Percentiles rank a stretch among this genome's conserved stretches.
Conservation (phyloP, 2,113 vertebrate species). For the Tenrec ecaudatus region DNA sequence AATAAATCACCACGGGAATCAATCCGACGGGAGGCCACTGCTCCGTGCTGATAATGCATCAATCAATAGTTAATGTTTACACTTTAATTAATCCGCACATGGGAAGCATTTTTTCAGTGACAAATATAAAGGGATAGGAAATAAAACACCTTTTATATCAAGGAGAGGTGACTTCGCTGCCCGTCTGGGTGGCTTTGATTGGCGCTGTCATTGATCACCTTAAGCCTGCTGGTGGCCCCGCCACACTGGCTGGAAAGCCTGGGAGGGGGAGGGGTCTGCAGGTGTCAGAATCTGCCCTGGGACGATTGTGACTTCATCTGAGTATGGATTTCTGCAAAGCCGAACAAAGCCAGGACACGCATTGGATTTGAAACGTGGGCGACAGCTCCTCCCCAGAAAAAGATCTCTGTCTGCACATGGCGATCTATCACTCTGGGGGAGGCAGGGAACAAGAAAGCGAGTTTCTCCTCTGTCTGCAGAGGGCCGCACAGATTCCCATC, state of each 20-base stretch:
- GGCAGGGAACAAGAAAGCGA: not conserved
- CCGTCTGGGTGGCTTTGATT: slow-evolving; percentile 89
- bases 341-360: slow-evolving; percentile 67
- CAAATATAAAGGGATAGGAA: slow-evolving; percentile 94
- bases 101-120: slow-evolving; percentile 99
- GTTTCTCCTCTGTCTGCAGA: slow-evolving; percentile 6
- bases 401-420: slow-evolving; percentile 69
- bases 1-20: slow-evolving; percentile 99
- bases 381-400: slow-evolving; percentile 64
- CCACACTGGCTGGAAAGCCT: slow-evolving; percentile 82
- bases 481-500: not conserved
- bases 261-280: slow-evolving; percentile 67
- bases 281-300: slow-evolving; percentile 69
- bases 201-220: slow-evolving; percentile 88
- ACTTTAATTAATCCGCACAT: slow-evolving; percentile 99
- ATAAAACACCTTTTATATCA: slow-evolving; percentile 98
- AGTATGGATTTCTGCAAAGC: slow-evolving; percentile 65
- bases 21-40: slow-evolving; percentile 98
- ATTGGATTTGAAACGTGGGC: slow-evolving; percentile 64
- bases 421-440: slow-evolving; percentile 62
- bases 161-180: slow-evolving; percentile 84
- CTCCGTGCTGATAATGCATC: slow-evolving; percentile 99
- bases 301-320: slow-evolving; percentile 77
- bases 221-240: slow-evolving; percentile 70
- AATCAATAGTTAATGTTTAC: slow-evolving; percentile 99